Conservation (phyloP, 2,797 vertebrate species). For the Pangasius krempfi region DNA sequence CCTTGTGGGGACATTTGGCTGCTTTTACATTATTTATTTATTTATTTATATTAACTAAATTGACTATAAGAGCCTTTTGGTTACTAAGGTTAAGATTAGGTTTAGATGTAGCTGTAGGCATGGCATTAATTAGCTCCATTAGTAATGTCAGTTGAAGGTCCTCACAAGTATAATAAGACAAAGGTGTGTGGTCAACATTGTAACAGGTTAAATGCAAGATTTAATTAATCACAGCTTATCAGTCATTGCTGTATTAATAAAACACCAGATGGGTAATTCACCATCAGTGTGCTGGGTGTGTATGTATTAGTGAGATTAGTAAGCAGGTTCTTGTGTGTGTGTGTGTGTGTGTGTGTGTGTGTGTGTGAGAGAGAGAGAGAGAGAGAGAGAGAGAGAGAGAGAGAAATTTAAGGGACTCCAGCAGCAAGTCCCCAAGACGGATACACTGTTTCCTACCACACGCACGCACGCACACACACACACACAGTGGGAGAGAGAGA, state of each 20-base stretch:
- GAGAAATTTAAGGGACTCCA: neutral
- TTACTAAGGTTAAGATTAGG: neutral
- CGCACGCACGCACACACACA: neutral
- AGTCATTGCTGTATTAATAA: neutral
- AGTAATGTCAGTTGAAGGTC: neutral
- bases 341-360: slow-evolving; percentile 2
- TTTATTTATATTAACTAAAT: neutral
- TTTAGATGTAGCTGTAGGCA: neutral
- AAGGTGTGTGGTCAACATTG: neutral
- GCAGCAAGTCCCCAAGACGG: neutral
- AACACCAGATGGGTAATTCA: neutral
- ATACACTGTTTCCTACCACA: neutral
- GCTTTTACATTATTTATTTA: neutral
- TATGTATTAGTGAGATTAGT: neutral
- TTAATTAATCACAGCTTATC: neutral
- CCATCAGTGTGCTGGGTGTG: neutral
- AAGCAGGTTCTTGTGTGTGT: neutral
- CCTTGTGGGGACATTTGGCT: neutral
- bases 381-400: neutral
- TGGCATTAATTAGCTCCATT: neutral
- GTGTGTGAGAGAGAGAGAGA: neutral
- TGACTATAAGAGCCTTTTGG: neutral
- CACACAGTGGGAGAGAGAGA: neutral
- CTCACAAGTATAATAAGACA: neutral
- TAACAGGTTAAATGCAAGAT: neutral